Base-by-base conservation (phyloP, 1,140 invertebrate species). In the Trichonephila clavata region DNA sequence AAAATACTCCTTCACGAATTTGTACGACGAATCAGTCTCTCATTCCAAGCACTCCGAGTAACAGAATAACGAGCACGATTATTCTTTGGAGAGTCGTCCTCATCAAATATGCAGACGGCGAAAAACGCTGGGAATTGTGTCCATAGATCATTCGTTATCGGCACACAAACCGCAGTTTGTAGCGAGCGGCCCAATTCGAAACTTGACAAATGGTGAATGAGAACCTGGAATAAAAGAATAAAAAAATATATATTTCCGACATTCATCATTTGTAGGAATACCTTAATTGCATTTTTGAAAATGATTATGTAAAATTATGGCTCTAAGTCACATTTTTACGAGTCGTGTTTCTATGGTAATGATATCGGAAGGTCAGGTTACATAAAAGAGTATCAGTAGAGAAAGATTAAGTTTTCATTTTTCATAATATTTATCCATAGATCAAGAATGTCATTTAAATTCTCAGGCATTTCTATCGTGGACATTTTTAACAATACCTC, bases 171-270 rank as follows among this genome's bases (percentile, higher is more conserved):
- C 92, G 32, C 86, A 93, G 63, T 87, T 86, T 21, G 65, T 27
- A 84, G 77, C 27, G 83, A 93, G 43, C 20, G 84, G 84, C 7
- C 92, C 92, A 39, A 93, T 93, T 39, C 92, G n/a, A 24, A 80
- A 93, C 86, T 93, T 93, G 92, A 93, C 92, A 93, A 93, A 93
- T 93, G 92, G 71, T 39, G 92, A 88, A 71, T 93, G 92, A 14
- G 92, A 93, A 88, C 57, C 92, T 93, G 68, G n/a, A 93, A 87
- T 39, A 24, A 87, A 86, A 86, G 68, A 32, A 50, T 50, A 39
- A 65, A 60, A 59, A 63, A 86, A 39, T 71, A 50, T 86, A 63
- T 39, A 3, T 83, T 32, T 86, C 21, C 10, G 24, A 39, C 84
- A 92, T 92, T 86, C 65, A 71, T 92, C 91, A 92, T 92, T 63